Conservation (phyloP, 1,140 invertebrate species). For the Pomacea maculata region DNA sequence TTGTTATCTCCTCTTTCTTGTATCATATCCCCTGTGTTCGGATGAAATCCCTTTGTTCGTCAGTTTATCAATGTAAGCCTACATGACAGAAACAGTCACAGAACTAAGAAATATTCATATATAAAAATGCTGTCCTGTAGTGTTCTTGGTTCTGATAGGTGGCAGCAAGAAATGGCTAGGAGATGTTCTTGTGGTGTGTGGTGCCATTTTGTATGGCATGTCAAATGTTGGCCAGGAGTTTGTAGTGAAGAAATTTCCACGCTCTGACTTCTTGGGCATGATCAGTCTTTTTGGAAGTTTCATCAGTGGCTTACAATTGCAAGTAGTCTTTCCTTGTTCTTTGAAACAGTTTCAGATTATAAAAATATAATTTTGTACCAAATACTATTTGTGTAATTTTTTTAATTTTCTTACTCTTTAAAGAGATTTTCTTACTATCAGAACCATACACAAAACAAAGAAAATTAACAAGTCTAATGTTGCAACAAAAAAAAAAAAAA, state of each 20-base stretch:
- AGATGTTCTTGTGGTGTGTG: slow-evolving; percentile 84
- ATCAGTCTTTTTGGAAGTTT: slow-evolving; percentile 85
- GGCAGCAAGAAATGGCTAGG: slow-evolving; percentile 83
- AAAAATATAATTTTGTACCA: background rate
- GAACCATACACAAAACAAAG: too few species aligned
- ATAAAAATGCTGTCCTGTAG: background rate
- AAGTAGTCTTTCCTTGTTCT: slow-evolving; percentile 57
- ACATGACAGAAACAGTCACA: background rate
- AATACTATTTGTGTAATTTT: background rate
- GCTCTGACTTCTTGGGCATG: slow-evolving; percentile 86
- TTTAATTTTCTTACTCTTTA: background rate
- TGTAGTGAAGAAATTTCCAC: slow-evolving; percentile 81
- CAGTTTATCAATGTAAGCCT: background rate
- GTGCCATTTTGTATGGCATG: slow-evolving; percentile 82
- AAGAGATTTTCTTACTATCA: too few species aligned
- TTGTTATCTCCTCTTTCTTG: too few species aligned
- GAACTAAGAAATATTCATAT: background rate
- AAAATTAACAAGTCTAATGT: too few species aligned
- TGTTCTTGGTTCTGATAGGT: slow-evolving; percentile 50
- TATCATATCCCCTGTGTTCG: too few species aligned
- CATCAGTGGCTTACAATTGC: slow-evolving; percentile 82
- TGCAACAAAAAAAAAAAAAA: too few species aligned
- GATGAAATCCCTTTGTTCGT: too few species aligned
- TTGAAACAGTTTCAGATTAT: too few species aligned
- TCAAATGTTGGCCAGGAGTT: slow-evolving; percentile 86